Percentiles rank a stretch among this genome's conserved stretches.
Conservation (phyloP, 1,140 invertebrate genomes). For the Lasaia peninsularis region DNA sequence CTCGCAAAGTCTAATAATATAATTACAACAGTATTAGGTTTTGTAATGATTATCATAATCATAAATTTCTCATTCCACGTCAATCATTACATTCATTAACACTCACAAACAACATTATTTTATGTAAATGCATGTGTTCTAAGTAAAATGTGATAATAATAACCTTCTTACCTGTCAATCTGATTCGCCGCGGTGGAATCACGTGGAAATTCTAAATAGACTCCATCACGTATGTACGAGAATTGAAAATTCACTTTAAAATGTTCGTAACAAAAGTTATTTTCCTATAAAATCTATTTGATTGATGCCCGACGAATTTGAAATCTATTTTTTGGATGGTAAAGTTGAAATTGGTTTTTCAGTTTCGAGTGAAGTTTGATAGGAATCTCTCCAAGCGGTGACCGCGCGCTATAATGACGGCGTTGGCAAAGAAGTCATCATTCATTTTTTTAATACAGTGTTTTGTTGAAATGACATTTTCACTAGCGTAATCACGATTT, state of each 20-base stretch:
- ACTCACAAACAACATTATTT: slow-evolving; percentile 40
- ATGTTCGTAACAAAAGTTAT: slow-evolving; percentile 15
- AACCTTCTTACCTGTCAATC: slow-evolving; percentile 72
- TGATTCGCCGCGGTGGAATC: slow-evolving; percentile 65
- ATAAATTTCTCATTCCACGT: slow-evolving; percentile 17
- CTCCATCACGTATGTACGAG: slow-evolving; percentile 19
- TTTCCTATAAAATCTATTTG: slow-evolving; percentile 16
- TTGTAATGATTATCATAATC: slow-evolving; percentile 10
- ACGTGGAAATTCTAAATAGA: slow-evolving; percentile 55
- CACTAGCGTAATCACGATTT: slow-evolving; percentile 71
- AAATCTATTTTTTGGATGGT: slow-evolving; percentile 15
- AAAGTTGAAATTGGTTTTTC: slow-evolving; percentile 24
- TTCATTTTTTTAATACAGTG: slow-evolving; percentile 76
- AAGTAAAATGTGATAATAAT: slow-evolving; percentile 75
- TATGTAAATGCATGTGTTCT: slow-evolving; percentile 64
- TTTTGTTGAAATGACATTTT: slow-evolving; percentile 75
- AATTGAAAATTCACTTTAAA: slow-evolving; percentile 29
- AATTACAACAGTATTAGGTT: slow-evolving; percentile 2
- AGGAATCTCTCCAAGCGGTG: slow-evolving; percentile 61
- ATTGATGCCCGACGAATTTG: background rate
- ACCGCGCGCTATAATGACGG: slow-evolving; percentile 66
- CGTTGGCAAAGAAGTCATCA: slow-evolving; percentile 73
- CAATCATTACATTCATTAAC: slow-evolving; percentile 26
- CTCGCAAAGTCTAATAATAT: slow-evolving; percentile 4
- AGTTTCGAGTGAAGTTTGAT: slow-evolving; percentile 37